phyloP scores from a whole-genome alignment of 2,888 invertebrate genomes.

The Drosophila ezoana region DNA sequence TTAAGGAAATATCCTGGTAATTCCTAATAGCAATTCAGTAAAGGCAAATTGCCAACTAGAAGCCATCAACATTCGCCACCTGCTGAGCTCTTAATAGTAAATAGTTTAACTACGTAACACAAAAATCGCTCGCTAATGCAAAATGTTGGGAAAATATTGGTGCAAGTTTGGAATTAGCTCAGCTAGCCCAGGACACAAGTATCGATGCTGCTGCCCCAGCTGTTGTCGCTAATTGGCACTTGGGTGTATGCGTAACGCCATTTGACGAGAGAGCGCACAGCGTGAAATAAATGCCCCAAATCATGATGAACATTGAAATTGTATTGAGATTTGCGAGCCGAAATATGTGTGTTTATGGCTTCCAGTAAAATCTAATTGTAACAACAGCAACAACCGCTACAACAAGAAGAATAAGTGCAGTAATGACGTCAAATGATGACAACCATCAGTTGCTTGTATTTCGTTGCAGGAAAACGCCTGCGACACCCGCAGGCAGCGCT shows the following conservation, averaged over 20 bases:
- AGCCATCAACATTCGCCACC: conserved; percentile 45
- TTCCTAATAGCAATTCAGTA: conserved; percentile 28
- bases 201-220: not conserved
- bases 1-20: conserved; percentile 19
- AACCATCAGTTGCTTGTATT: not conserved
- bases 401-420: not conserved
- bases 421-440: conserved; percentile 40
- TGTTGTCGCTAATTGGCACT: conserved; percentile 41
- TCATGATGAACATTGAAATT: conserved; percentile 56
- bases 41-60: conserved; percentile 19
- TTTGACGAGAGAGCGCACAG: conserved; percentile 35
- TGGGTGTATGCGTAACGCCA: conserved; percentile 56
- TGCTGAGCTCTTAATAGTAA: conserved; percentile 55
- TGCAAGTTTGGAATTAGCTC: conserved; percentile 16
- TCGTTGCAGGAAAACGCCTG: not conserved
- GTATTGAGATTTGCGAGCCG: conserved; percentile 63
- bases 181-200: conserved; percentile 1
- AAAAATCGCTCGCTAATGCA: conserved; percentile 68
- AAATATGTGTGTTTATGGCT: conserved; percentile 11
- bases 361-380: conserved; percentile 13
- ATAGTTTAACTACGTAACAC: conserved; percentile 61
- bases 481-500: not conserved
- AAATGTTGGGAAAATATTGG: conserved; percentile 55
- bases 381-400: conserved; percentile 2
- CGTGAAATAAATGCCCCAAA: conserved; percentile 46